A percentile compares a stretch with the other conserved stretches of the same genome.
phyloP scores from a whole-genome alignment of 2,113 vertebrate genomes.

The Xerus inauris region DNA sequence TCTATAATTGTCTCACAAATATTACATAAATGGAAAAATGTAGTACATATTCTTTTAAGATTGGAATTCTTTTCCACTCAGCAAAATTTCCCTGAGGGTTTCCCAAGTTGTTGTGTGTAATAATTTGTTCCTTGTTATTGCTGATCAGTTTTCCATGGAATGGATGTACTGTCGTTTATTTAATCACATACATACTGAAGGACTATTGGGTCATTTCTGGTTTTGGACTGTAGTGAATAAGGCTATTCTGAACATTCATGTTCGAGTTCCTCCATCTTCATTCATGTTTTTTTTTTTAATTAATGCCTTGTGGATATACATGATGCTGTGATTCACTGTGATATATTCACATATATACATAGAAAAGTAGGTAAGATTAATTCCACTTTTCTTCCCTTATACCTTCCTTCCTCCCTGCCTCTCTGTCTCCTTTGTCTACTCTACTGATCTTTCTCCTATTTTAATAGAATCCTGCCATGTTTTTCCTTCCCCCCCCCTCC shows the following conservation, averaged over 20 bases:
- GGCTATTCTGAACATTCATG: not conserved
- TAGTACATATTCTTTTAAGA: not conserved
- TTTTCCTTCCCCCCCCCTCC: too few relatives aligned
- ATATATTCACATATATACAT: too few relatives aligned
- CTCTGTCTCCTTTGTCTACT: too few relatives aligned
- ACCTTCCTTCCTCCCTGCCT: too few relatives aligned
- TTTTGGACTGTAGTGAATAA: not conserved
- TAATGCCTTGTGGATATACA: too few relatives aligned
- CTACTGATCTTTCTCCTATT: too few relatives aligned
- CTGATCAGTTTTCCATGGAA: not conserved
- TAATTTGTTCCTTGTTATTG: not conserved
- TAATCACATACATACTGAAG: not conserved
- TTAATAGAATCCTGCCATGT: too few relatives aligned
- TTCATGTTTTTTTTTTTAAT: not conserved
- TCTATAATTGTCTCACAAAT: constrained; percentile 3
- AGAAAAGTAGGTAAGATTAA: too few relatives aligned
- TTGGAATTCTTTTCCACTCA: not conserved
- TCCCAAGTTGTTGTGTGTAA: not conserved
- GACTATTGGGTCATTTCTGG: not conserved
- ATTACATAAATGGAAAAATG: not conserved
- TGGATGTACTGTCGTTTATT: not conserved
- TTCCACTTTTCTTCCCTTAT: too few relatives aligned
- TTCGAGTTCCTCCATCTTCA: not conserved
- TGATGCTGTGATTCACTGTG: too few relatives aligned
- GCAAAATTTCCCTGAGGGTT: not conserved